Evolutionary conservation across 2,113 vertebrate genomes (phyloP).

Genomic region (Bombycilla garrulus): DNA sequence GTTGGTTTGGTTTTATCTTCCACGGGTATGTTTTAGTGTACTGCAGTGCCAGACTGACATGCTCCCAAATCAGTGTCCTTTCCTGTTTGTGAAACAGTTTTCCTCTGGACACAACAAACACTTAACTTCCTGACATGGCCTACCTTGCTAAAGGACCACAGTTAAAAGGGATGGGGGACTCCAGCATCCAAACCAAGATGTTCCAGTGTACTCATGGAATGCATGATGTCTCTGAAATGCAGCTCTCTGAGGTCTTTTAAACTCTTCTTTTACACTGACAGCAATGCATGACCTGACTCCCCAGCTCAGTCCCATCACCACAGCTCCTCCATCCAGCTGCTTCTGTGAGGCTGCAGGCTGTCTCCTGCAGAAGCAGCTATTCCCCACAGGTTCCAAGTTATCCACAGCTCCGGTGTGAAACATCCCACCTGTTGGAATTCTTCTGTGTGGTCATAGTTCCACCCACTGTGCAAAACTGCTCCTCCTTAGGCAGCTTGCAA

Average conservation of each 20-base stretch:
- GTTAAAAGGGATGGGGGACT: neutral
- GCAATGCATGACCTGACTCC: neutral
- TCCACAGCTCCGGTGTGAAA: neutral
- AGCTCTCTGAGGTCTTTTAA: neutral
- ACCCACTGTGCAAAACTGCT: neutral
- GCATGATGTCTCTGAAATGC: neutral
- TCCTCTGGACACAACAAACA: neutral
- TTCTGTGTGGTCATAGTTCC: neutral
- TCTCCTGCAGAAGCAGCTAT: neutral
- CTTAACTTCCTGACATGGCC: neutral
- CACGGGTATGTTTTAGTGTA: neutral
- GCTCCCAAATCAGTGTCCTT: neutral
- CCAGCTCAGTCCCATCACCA: neutral
- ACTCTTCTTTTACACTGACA: neutral
- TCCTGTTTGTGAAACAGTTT: neutral
- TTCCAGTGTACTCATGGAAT: neutral
- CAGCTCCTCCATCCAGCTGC: neutral
- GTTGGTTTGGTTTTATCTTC: neutral
- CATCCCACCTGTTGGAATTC: neutral
- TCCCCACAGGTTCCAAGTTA: neutral
- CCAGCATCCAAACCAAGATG: neutral
- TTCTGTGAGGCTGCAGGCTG: neutral
- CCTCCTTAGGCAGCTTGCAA: neutral
- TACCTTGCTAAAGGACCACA: neutral
- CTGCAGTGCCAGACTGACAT: neutral